Conservation (phyloP, 2,797 vertebrate genomes). For the Sebastes reedi region DNA sequence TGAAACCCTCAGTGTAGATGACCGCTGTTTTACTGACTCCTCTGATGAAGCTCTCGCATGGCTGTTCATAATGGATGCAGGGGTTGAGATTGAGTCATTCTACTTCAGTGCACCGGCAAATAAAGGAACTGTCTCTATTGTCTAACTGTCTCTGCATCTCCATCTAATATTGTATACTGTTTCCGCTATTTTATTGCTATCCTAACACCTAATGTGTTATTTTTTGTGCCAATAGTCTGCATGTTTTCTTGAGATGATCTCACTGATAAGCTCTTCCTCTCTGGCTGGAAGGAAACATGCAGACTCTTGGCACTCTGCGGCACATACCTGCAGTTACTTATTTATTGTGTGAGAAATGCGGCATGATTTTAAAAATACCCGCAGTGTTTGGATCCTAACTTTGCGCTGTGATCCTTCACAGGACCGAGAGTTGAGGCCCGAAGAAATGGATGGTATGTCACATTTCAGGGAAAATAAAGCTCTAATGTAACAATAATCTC, state of each 20-base stretch:
- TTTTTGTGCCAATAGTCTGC: slow-evolving; percentile 27
- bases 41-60: not conserved
- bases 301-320: slow-evolving; percentile 35
- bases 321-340: slow-evolving; percentile 11
- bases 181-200: not conserved
- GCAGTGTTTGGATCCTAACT: slow-evolving; percentile 40
- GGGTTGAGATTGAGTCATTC: not conserved
- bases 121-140: not conserved
- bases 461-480: not conserved
- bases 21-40: not conserved
- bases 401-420: slow-evolving; percentile 75
- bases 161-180: not conserved
- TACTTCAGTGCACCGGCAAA: not conserved
- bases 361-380: slow-evolving; percentile 30
- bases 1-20: not conserved
- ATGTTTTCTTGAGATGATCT: slow-evolving; percentile 34
- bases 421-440: slow-evolving; percentile 94
- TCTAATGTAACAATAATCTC: not conserved
- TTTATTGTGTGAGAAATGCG: slow-evolving; percentile 31
- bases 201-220: not conserved
- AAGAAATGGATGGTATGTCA: slow-evolving; percentile 95
- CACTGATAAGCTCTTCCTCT: slow-evolving; percentile 46
- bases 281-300: slow-evolving; percentile 39
- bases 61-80: not conserved
- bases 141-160: not conserved